These are phyloP conservation scores for Sinocyclocheilus maitianheensis DNA, from an alignment of 2,113 vertebrate genomes.

Conservation along the genomic window DNA sequence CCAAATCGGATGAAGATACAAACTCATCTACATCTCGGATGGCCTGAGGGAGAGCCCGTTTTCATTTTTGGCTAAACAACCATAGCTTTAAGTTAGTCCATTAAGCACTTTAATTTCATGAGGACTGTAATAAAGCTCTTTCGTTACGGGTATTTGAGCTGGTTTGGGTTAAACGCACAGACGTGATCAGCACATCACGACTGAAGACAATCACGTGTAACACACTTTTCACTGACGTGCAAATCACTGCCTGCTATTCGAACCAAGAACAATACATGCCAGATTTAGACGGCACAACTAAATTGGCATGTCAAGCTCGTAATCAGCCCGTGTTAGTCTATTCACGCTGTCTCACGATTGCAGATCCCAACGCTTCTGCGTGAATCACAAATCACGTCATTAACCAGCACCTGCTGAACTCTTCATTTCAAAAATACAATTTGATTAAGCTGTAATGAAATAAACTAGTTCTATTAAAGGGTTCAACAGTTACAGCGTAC, in stretches of 20 bases:
- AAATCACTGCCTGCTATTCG: conserved; percentile 39
- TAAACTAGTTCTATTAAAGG: not conserved
- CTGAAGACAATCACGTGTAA: conserved; percentile 44
- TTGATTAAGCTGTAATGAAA: not conserved
- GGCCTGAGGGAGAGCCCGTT: too few species aligned
- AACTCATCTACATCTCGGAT: too few species aligned
- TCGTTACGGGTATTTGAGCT: not conserved
- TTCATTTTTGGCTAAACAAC: too few species aligned
- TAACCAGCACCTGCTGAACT: conserved; percentile 1
- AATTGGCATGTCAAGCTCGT: conserved; percentile 31
- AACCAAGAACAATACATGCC: conserved; percentile 48
- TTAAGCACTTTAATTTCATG: not conserved
- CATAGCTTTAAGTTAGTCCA: not conserved
- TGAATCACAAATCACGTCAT: not conserved
- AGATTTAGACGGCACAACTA: conserved; percentile 30
- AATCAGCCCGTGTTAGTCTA: conserved; percentile 1
- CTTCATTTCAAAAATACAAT: not conserved
- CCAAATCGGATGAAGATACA: too few species aligned
- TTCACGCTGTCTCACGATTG: not conserved
- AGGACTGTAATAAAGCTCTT: not conserved
- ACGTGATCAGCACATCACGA: not conserved
- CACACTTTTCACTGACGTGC: conserved; percentile 41
- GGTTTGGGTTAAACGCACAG: not conserved
- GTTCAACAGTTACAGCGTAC: not conserved
- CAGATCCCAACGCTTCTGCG: not conserved